phyloP scores from a whole-genome alignment of 2,797 vertebrate genomes.

The Pachyuromys duprasi region DNA sequence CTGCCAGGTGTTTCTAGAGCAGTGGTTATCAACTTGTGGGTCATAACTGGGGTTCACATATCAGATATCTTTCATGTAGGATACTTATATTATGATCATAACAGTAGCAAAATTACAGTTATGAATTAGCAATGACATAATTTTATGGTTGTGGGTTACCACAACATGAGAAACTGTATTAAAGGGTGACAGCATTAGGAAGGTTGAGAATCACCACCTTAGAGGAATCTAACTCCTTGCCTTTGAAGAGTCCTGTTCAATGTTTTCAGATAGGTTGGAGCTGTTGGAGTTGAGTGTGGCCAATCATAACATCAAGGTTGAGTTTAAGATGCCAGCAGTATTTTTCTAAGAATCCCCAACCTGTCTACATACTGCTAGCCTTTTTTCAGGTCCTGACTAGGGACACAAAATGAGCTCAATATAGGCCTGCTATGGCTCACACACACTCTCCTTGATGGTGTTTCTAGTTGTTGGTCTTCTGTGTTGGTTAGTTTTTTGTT shows the following conservation, averaged over 20 bases:
- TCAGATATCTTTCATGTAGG: background rate
- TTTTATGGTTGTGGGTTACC: background rate
- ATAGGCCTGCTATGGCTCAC: background rate
- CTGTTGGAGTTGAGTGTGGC: background rate
- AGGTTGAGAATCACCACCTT: no score
- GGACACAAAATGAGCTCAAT: background rate
- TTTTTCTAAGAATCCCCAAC: background rate
- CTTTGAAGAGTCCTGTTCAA: background rate
- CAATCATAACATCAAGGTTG: background rate
- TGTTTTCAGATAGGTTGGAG: background rate
- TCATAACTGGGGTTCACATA: background rate
- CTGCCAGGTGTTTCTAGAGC: background rate
- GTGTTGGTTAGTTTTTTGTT: background rate
- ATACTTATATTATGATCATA: background rate
- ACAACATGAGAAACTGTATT: background rate
- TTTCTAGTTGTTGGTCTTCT: background rate
- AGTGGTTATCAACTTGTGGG: background rate
- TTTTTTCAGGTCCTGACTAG: background rate
- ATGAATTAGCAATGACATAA: background rate
- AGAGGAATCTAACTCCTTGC: slow-evolving; percentile 7
- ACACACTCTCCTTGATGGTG: background rate
- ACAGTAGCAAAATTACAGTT: no score
- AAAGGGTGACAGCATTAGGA: background rate
- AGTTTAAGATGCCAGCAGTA: background rate
- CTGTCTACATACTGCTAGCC: background rate